Conservation (phyloP, 2,797 vertebrate species). For the Sylvia borin region DNA sequence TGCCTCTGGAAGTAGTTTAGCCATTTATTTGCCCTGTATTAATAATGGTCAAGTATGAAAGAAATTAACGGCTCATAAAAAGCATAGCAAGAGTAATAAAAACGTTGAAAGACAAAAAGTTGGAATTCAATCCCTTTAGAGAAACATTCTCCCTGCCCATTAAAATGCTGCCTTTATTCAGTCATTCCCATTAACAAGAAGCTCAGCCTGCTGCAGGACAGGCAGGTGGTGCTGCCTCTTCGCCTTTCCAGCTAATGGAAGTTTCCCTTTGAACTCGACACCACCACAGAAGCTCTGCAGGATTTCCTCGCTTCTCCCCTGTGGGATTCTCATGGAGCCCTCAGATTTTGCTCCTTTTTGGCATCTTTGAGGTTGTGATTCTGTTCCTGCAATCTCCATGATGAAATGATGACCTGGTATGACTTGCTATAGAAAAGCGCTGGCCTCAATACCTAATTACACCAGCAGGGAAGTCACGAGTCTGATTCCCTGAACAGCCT, state of each 20-base stretch:
- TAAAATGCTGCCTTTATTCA: conserved; percentile 19
- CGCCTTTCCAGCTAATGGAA: background rate
- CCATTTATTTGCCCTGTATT: conserved; percentile 9
- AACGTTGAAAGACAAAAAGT: background rate
- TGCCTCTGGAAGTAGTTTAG: background rate
- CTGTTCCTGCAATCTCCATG: background rate
- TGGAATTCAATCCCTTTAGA: conserved; percentile 17
- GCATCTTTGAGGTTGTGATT: background rate
- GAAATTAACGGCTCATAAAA: conserved; percentile 4
- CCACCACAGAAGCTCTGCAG: background rate
- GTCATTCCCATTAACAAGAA: background rate
- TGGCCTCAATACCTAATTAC: background rate
- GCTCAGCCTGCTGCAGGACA: background rate
- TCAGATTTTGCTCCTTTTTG: background rate
- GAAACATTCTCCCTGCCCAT: background rate
- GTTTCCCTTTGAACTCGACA: background rate
- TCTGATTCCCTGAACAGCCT: background rate
- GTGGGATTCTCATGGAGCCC: background rate
- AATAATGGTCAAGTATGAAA: background rate
- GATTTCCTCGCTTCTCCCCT: background rate
- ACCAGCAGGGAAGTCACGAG: accelerated
- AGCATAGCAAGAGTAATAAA: background rate
- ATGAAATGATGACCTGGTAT: background rate
- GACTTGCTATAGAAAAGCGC: background rate
- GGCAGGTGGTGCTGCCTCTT: background rate